Evolutionary conservation across 1,140 invertebrate genomes (phyloP), one percentile per base, ranked within the genome.

Genomic region (Drosophila subpulchrella): DNA sequence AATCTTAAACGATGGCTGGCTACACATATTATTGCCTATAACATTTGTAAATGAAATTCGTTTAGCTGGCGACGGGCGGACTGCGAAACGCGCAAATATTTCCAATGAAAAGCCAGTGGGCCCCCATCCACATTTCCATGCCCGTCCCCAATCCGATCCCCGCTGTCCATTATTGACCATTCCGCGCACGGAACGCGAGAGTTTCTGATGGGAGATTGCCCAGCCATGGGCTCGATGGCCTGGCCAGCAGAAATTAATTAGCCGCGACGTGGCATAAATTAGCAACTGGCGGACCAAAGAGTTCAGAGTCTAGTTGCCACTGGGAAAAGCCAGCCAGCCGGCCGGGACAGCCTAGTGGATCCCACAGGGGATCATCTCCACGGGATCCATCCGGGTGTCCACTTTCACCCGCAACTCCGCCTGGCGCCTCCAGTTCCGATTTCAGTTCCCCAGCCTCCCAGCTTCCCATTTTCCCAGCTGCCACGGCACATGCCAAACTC

Each of bases 231-330:
- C 62, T 13, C 71, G 61, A 30, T 68, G 73, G 78, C 59, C 61
- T 67, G 79, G 65, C 59, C 75, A 74, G 72, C 78, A 82, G 83
- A 86, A 86, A 86, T 86, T 86, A 86, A 86, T 86, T 86, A 86
- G 78, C 66, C 47, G 75, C 47, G 58, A 88, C 82, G 82, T 86
- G 82, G 83, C 78, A 86, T 86, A 86, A 88, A 86, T 86, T 86
- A 88, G 83, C 82, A 66, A 65, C 6, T 32, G 27, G 42, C 44
- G 59, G 20, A 2, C 20, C 8, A 10, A 27, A 24, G 48, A 53
- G 27, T 39, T 36, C 46, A 60, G 27, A 67, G 39, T 42, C 56
- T 58, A 46, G 27, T 27, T 27, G 27, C 27, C 27, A 27, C 27
- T 27, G 27, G 47, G 39, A 41, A 8, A 20, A 17, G 42, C 15